Evolutionary conservation across 2,113 vertebrate genomes (phyloP).

Genomic region (Scophthalmus maximus): DNA sequence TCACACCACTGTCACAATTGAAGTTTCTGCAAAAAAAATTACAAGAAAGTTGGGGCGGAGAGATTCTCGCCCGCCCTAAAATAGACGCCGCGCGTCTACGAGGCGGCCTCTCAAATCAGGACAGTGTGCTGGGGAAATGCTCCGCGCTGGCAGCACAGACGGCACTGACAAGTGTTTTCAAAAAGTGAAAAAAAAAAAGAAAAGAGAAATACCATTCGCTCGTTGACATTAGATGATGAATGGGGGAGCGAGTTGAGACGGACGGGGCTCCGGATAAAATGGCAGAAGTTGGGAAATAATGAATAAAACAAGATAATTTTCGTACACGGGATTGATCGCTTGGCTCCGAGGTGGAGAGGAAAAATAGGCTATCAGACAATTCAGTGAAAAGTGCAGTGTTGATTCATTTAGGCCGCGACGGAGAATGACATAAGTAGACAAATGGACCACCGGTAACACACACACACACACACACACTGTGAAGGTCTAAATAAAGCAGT

Average conservation of each 20-base stretch:
- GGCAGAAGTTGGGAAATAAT: conserved; percentile 28
- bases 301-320: conserved; percentile 42
- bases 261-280: conserved; percentile 38
- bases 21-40: neutral
- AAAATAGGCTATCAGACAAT: conserved; percentile 10
- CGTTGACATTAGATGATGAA: conserved; percentile 50
- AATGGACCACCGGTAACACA: conserved; percentile 3
- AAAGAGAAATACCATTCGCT: conserved; percentile 23
- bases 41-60: no score
- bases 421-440: conserved; percentile 29
- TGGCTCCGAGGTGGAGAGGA: conserved; percentile 12
- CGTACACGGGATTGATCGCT: conserved; percentile 33
- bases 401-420: conserved; percentile 31
- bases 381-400: conserved; percentile 25
- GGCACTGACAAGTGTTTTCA: conserved; percentile 9
- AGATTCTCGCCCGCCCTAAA: conserved; percentile 25
- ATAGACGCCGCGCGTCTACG: conserved; percentile 20
- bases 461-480: neutral
- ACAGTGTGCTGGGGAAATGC: conserved; percentile 26
- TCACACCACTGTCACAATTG: conserved; percentile 21
- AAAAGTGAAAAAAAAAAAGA: conserved; percentile 19
- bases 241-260: conserved; percentile 27
- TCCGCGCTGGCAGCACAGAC: neutral
- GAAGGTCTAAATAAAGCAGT: conserved; percentile 63
- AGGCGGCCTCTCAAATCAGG: conserved; percentile 10